A percentile compares a stretch with the other conserved stretches of the same genome.
phyloP scores from a whole-genome alignment of 2,888 invertebrate genomes.

The Alloplasta piceator region DNA sequence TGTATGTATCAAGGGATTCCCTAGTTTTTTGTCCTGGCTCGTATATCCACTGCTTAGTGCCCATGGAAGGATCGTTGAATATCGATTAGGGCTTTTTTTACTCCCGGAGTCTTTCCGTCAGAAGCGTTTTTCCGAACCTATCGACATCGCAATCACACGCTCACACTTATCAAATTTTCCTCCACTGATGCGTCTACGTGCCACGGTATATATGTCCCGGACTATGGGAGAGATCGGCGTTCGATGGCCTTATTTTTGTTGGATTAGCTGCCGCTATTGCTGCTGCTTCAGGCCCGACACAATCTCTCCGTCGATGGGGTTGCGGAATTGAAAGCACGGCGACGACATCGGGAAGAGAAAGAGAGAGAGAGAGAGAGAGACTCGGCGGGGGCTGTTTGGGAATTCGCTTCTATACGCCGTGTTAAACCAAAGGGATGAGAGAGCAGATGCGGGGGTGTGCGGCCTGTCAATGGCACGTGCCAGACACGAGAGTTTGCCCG shows the following conservation, averaged over 20 bases:
- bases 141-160: background rate
- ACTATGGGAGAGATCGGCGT: conserved; percentile 46
- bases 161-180: conserved; percentile 27
- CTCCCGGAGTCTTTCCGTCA: background rate
- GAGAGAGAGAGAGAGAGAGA: conserved; percentile 24
- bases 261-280: conserved; percentile 63
- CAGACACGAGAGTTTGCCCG: conserved; percentile 64
- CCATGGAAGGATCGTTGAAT: conserved; percentile 14
- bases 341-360: background rate
- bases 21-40: conserved; percentile 9
- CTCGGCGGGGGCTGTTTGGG: conserved; percentile 41
- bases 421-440: conserved; percentile 29
- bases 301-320: conserved; percentile 19
- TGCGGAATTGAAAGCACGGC: conserved; percentile 16
- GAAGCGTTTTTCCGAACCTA: background rate
- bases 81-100: conserved; percentile 21
- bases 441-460: conserved; percentile 46
- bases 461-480: conserved; percentile 78
- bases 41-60: background rate
- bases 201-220: background rate
- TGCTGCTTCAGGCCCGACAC: background rate
- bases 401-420: conserved; percentile 50
- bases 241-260: conserved; percentile 71
- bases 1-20: conserved; percentile 25
- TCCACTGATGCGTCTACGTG: background rate